These are phyloP conservation scores for Cistogaster globosa DNA, from an alignment of 2,888 invertebrate species.

Conservation along the genomic window DNA sequence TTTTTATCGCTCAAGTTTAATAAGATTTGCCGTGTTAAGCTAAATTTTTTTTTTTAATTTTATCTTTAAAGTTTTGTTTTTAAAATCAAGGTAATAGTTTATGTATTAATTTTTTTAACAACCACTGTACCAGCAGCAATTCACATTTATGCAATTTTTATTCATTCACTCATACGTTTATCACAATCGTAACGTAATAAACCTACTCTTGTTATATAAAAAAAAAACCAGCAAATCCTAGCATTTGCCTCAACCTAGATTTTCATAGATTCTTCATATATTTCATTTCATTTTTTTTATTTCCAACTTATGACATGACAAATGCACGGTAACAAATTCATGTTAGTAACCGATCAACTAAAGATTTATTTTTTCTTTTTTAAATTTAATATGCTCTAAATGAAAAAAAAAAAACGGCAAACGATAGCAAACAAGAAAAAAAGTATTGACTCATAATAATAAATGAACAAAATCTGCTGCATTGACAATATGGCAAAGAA, in stretches of 20 bases:
- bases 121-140: constrained; percentile 25
- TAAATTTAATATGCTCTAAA: background rate
- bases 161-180: constrained; percentile 21
- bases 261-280: constrained; percentile 22
- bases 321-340: constrained; percentile 54
- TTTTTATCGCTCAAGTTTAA: too few species aligned
- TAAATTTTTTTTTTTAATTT: too few species aligned
- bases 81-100: too few species aligned
- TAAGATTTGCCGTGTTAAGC: too few species aligned
- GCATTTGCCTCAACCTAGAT: constrained; percentile 64
- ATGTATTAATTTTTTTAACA: background rate
- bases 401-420: constrained; percentile 19
- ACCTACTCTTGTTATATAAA: constrained; percentile 26
- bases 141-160: constrained; percentile 5
- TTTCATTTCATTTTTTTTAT: constrained; percentile 10
- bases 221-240: constrained; percentile 25
- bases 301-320: constrained; percentile 56
- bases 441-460: constrained; percentile 56
- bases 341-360: constrained; percentile 53
- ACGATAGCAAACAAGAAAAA: constrained; percentile 15
- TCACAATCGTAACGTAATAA: constrained; percentile 37
- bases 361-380: constrained; percentile 4
- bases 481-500: constrained; percentile 45
- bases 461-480: constrained; percentile 68
- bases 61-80: too few species aligned